phyloP scores from a whole-genome alignment of 2,113 vertebrate genomes.

The Tringa solitaria region DNA sequence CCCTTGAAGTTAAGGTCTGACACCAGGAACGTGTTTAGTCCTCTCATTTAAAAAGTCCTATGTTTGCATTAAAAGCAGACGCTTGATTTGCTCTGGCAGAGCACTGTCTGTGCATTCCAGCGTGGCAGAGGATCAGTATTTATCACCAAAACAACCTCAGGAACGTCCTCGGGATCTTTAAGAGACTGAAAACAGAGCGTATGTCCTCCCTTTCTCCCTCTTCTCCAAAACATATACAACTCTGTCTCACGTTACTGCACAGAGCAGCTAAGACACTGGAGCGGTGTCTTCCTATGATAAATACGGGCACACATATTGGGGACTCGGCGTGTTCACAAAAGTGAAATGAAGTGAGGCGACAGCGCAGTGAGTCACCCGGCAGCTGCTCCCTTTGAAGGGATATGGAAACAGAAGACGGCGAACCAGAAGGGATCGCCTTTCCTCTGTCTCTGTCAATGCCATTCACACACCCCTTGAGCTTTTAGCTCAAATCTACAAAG shows the following conservation, averaged over 20 bases:
- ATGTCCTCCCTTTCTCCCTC: neutral
- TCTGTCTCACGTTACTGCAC: neutral
- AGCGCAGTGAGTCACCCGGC: neutral
- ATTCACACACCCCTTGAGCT: neutral
- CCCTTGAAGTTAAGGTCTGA: neutral
- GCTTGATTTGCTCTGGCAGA: neutral
- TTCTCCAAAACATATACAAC: neutral
- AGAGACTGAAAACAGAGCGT: neutral
- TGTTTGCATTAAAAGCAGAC: neutral
- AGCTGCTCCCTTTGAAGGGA: neutral
- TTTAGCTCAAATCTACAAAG: neutral
- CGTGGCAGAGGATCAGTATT: neutral
- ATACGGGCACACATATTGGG: rapidly evolving
- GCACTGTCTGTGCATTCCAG: neutral
- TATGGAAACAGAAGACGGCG: rapidly evolving
- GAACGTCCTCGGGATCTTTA: neutral
- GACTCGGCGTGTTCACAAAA: neutral
- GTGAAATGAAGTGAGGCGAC: neutral
- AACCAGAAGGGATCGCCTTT: neutral
- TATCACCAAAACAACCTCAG: neutral
- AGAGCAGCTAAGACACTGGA: neutral
- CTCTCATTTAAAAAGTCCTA: neutral
- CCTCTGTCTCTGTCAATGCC: neutral
- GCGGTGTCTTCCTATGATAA: neutral
- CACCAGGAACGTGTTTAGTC: neutral